Base-by-base conservation (phyloP, 2,113 vertebrate species). In the Oncorhynchus tshawytscha region DNA sequence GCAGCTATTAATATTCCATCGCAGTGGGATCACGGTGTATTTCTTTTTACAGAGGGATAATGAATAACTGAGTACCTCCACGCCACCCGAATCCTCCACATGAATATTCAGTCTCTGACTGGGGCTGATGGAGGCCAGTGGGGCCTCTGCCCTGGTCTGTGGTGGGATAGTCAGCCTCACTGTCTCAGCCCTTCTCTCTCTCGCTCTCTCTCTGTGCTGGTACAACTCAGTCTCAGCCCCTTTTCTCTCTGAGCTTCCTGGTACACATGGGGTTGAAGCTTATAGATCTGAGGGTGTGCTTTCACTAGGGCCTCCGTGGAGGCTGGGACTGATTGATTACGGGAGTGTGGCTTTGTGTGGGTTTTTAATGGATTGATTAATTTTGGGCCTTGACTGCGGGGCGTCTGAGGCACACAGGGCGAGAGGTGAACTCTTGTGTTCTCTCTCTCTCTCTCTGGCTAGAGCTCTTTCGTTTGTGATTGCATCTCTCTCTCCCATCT, bases 21-120 rank as follows among this genome's bases (percentile, higher is more conserved):
- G 79, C 89, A 85, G 82, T 87, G 91, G 92, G 91, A 91, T 75
- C 74, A 84, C 87, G 88, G 86, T 84, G 81, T 89, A 89, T 91
- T 92, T 91, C 90, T 87, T 91, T 89, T 91, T 92, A 85, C 89
- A 91, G 91, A 88, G 83, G 91, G 90, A 89, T 91, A 90, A 92
- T 90, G 91, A 93, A 93, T 93, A 94, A 92, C 91, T 92, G 89
- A 93, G 88, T 74, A 82, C 86, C 90, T 91, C 89, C 49, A 85
- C 79, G 81, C 85, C 83, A 83, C 81, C 87, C 79, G 68, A 85
- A 86, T 90, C 88, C 85, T 86, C 77, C 49, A 77, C 91, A 93
- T 93, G 92, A 94, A 94, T 94, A 94, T 93, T 94, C 92, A 93
- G 78, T 71, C 22, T 0, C 70, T 85, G 85, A 81, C 67, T 70